Conservation (phyloP, 2,888 invertebrate species). For the Drosophila birchii region DNA sequence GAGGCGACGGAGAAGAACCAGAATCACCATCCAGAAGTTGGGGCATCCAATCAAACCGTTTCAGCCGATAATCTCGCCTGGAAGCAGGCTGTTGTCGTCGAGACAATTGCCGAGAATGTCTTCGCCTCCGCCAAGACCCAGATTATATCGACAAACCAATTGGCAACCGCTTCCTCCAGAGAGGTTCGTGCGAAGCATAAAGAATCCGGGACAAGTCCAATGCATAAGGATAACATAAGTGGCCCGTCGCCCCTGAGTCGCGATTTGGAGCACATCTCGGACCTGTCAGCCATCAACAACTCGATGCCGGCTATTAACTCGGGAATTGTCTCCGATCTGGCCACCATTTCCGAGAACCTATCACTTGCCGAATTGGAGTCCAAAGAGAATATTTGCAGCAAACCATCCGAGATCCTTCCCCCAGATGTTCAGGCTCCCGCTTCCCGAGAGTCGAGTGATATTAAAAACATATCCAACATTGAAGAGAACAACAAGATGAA, state of each 20-base stretch:
- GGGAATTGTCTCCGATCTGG: conserved; percentile 87
- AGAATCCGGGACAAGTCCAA: conserved; percentile 66
- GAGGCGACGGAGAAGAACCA: conserved; percentile 91
- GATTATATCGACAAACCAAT: conserved; percentile 86
- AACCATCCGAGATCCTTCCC: conserved; percentile 25
- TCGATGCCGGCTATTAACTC: conserved; percentile 88
- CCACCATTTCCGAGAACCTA: conserved; percentile 93
- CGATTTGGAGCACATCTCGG: conserved; percentile 87
- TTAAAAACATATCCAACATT: conserved; percentile 83
- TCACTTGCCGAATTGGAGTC: conserved; percentile 87
- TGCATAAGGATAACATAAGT: conserved; percentile 48
- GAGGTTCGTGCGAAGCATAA: conserved; percentile 34
- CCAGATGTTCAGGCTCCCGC: conserved; percentile 15
- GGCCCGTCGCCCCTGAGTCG: conserved; percentile 81
- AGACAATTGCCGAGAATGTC: conserved; percentile 94
- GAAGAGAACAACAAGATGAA: conserved; percentile 85
- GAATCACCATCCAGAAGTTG: conserved; percentile 89
- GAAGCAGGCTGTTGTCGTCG: conserved; percentile 94
- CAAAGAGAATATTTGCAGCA: conserved; percentile 45
- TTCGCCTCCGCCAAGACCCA: conserved; percentile 90
- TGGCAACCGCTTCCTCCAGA: conserved; percentile 28
- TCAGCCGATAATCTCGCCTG: conserved; percentile 96
- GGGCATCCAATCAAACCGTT: conserved; percentile 97
- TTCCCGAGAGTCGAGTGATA: conserved; percentile 74
- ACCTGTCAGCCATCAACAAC: conserved; percentile 90